Evolutionary conservation across 1,140 invertebrate species (phyloP).

Genomic region (Halesus radiatus): DNA sequence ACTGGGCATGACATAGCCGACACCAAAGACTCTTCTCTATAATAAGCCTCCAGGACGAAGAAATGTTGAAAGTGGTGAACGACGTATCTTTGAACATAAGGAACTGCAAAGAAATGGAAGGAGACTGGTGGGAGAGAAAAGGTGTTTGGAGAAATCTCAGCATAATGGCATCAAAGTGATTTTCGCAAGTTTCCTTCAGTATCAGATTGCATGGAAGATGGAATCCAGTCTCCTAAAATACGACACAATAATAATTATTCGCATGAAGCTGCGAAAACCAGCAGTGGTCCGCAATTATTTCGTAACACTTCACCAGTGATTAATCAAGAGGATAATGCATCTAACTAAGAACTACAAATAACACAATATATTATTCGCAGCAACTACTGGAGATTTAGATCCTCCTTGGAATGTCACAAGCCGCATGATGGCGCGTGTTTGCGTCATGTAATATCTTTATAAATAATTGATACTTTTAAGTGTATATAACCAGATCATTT

Average conservation of each 20-base stretch:
- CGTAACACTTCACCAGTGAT: constrained; percentile 15
- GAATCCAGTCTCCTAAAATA: neutral
- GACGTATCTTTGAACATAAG: too few relatives aligned
- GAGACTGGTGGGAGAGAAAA: too few relatives aligned
- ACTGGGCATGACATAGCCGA: too few relatives aligned
- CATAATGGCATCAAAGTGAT: neutral
- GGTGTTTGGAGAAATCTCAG: too few relatives aligned
- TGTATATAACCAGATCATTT: constrained; percentile 8
- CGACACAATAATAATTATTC: constrained; percentile 13
- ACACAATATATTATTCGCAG: neutral
- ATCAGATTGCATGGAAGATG: neutral
- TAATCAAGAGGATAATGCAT: constrained; percentile 35
- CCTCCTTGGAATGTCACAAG: neutral
- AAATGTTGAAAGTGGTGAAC: too few relatives aligned
- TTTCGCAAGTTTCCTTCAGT: neutral
- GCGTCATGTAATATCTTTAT: constrained; percentile 11
- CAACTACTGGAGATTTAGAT: constrained; percentile 15
- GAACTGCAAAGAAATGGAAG: too few relatives aligned
- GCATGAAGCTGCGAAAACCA: constrained; percentile 8
- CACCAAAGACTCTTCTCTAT: too few relatives aligned
- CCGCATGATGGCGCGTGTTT: constrained; percentile 17
- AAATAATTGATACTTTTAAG: constrained; percentile 39
- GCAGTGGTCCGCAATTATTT: neutral
- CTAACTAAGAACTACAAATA: neutral
- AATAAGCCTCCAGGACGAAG: too few relatives aligned